Percentiles rank a stretch among this genome's conserved stretches.
Evolutionary conservation across 2,888 invertebrate genomes (phyloP).

Genomic region (Cataglyphis livida): DNA sequence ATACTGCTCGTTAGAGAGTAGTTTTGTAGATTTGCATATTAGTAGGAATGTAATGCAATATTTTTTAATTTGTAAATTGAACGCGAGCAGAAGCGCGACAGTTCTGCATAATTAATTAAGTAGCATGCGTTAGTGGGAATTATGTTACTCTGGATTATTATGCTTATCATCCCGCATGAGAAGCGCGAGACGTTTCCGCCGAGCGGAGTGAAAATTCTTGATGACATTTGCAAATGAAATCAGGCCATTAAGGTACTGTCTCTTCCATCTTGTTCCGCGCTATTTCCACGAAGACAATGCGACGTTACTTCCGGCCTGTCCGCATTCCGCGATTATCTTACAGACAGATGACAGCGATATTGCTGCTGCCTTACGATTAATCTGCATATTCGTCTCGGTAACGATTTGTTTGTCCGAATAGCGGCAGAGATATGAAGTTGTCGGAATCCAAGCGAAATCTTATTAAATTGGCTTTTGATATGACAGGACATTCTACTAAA

Average conservation of each 20-base stretch:
- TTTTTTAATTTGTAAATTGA: constrained; percentile 39
- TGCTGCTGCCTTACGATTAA: constrained; percentile 41
- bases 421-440: constrained; percentile 17
- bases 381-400: constrained; percentile 43
- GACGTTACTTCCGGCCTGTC: constrained; percentile 44
- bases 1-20: not conserved
- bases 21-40: not conserved
- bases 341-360: constrained; percentile 52
- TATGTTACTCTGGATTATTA: constrained; percentile 34
- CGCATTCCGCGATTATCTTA: constrained; percentile 45
- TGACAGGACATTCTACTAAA: not conserved
- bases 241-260: constrained; percentile 56
- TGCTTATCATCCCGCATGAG: constrained; percentile 43
- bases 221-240: constrained; percentile 61
- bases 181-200: constrained; percentile 25
- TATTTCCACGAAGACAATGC: constrained; percentile 54
- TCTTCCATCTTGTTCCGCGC: constrained; percentile 54
- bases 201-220: constrained; percentile 45
- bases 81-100: not conserved
- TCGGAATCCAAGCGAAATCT: not conserved
- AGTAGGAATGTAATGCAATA: constrained; percentile 5
- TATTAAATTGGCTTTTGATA: constrained; percentile 7
- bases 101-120: constrained; percentile 48
- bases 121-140: constrained; percentile 32
- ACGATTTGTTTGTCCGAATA: constrained; percentile 33